Evolutionary conservation across 2,888 invertebrate species (phyloP), one percentile per base, ranked within the genome.

Genomic region (Noctua janthe): DNA sequence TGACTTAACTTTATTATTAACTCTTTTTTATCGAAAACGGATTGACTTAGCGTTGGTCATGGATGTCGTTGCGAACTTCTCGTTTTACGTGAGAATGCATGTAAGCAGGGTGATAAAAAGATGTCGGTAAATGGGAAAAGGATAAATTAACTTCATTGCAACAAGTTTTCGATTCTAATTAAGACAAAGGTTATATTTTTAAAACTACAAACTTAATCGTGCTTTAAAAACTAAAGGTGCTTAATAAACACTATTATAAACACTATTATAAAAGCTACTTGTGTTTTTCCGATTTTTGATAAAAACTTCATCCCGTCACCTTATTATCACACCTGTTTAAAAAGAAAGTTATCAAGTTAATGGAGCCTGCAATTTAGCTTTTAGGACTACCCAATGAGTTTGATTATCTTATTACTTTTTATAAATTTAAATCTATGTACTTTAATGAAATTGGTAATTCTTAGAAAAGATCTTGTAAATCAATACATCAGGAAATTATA

Each of bases 1-100:
- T 93, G 89, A 89, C 78, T 29, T 89, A 90, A 85, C 88, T 90
- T 89, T 87, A 85, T 82, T 88, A 81, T 73, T 74, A 87, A 87
- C 59, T 88, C 64, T 75, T 87, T 79, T 80, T 82, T 77, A 83
- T 88, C 71, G 54, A 83, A 85, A 84, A 83, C 56, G 81, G 51
- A 86, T 74, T 76, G 81, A 86, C 72, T 83, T 82, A 62, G 54
- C 43, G 77, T 81, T 79, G 80, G 84, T 81, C 81, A 76, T 73
- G 81, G 35, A 82, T 78, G 80, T 80, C 62, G 69, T 71, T 76
- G 83, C 67, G 74, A 81, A 67, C 71, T 70, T 62, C 73, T 83
- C 74, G 69, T 80, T 80, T 81, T 78, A 87, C n/a, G 69, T 80
- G 80, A 82, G 64, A 78, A 67, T 69, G 71, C 76, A 76, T 74